Evolutionary conservation across 2,113 vertebrate species (phyloP), one percentile per base, ranked within the genome.

Genomic region (Drymodes brunneopygia): DNA sequence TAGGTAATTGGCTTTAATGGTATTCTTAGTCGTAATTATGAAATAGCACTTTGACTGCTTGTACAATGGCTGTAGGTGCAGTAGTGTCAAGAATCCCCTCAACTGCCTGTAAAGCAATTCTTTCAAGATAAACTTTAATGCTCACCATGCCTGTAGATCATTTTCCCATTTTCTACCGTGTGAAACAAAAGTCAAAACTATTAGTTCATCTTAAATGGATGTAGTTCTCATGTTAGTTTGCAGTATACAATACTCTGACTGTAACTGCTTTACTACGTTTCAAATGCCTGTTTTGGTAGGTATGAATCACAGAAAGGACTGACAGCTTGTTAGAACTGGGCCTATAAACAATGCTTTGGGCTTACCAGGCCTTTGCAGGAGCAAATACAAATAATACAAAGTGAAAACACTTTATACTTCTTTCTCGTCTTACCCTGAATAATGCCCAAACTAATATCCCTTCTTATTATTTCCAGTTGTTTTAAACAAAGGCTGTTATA

Each of bases 401-500:
- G 92, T 91, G 90, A 95, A 97, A 97, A 83, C 47, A 79, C 74
- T 92, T 82, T 96, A 95, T 78, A 78, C 69, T 88, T 95, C 92
- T 97, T 97, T 95, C 92, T 97, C 66, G 31, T 53, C 93, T 96
- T 89, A 90, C 79, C 81, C 82, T 97, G 96, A 97, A 87, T 97
- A 94, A 96, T 97, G 84, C 92, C 92, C 94, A 95, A 97, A 84
- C 96, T 97, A 97, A 95, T 96, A 97, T 95, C 60, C 82, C 67
- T 81, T 65, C 51, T 96, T 94, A 96, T 97, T 97, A 92, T 97
- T 98, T 98, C 97, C 98, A 97, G 96, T 97, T 98, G 97, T 98
- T 98, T 97, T 97, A 92, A 95, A 97, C 98, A 97, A 98, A 97
- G 95, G 86, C 97, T 97, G 97, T 97, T 98, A 97, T 94, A 97